These are phyloP conservation scores for Nothocercus nigrocapillus DNA, from an alignment of 2,113 vertebrate genomes.

Conservation along the genomic window DNA sequence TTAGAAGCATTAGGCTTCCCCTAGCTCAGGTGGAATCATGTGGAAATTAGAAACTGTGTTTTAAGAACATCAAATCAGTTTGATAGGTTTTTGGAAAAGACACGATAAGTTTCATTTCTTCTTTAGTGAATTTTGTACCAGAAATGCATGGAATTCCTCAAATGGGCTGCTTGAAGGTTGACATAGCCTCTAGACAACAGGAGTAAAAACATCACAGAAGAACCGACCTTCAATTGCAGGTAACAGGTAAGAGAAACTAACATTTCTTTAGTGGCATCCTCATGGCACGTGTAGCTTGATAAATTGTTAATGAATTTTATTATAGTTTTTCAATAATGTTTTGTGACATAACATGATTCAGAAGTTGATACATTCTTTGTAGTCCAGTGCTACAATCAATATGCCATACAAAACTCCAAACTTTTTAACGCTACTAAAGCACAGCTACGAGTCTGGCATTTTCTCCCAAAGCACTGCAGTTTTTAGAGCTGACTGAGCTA, in stretches of 20 bases:
- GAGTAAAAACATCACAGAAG: not conserved
- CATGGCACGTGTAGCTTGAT: not conserved
- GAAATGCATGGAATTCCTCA: not conserved
- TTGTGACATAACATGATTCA: not conserved
- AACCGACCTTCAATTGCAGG: not conserved
- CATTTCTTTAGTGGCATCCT: not conserved
- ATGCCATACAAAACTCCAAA: not conserved
- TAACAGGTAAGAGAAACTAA: not conserved
- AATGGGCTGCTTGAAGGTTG: not conserved
- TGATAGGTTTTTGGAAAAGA: not conserved
- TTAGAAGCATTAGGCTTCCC: not conserved
- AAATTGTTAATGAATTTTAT: not conserved
- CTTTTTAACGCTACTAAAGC: not conserved
- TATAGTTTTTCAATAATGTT: not conserved
- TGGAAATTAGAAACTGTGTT: not conserved
- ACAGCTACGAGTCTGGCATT: not conserved
- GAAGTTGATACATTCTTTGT: not conserved
- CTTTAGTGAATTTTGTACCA: not conserved
- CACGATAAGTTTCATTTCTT: not conserved
- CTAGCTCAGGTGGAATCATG: not conserved
- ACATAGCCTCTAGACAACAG: not conserved
- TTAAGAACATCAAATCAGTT: not conserved
- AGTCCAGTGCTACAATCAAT: not conserved
- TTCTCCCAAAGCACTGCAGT: not conserved
- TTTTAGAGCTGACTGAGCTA: not conserved